Evolutionary conservation across 2,888 invertebrate genomes (phyloP), one percentile per base, ranked within the genome.

Genomic region (Lapara coniferarum): DNA sequence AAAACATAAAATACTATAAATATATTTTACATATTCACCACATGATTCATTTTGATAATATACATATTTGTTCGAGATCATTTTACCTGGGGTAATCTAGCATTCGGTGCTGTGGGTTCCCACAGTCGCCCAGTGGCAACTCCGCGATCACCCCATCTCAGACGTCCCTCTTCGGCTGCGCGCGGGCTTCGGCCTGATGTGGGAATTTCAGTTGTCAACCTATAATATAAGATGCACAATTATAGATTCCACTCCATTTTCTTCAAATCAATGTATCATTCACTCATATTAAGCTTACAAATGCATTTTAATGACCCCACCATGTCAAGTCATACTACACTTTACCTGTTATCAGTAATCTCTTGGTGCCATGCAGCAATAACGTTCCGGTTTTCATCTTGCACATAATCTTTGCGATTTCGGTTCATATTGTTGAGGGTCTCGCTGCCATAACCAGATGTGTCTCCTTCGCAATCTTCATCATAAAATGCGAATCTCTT

Each of bases 381-480:
- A 10, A 91, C 89, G 72, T 83, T 87, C 59, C 79, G 81, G 66
- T 81, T 79, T 69, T 78, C 76, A 44, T 86, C 86, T 56, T 85
- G 83, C 58, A 87, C 75, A 5, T 80, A 79, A 37, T 82, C 79
- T 72, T 82, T 85, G 70, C 82, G 85, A 72, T 80, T 82, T 75
- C 84, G 85, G 68, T 88, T 89, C 85, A 88, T 94, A 71, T 95
- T 94, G 81, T 95, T 95, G 13, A 95, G 89, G 66, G 96, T 96
- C 84, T 97, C 97, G 85, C 97, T 97, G 66, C 97, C 96, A 88
- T 97, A 97, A 53, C 97, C 97, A 49, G 97, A 97, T 69, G 97
- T 97, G 81, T 97, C 97, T 53, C 96, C 96, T 81, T 96, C 96
- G 68, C 94, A 94, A 76, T 94, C 92, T 79, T 93, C 93, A 79